Base-by-base conservation (phyloP, 2,797 vertebrate species). In the Dryobates pubescens region DNA sequence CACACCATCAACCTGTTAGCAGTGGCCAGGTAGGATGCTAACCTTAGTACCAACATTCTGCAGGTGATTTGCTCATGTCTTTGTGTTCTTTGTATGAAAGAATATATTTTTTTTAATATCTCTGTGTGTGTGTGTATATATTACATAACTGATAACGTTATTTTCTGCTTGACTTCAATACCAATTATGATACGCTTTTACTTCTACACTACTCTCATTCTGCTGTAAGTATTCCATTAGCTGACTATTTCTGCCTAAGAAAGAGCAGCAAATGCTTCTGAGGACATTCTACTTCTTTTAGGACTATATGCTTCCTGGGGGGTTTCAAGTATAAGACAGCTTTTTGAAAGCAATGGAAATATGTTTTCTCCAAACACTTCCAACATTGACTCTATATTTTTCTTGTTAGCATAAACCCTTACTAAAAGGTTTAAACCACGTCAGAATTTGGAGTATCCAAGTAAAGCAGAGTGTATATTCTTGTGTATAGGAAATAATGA, bases 161-260 rank as follows among this genome's bases (percentile, higher is more conserved):
- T 97, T 97, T 97, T 92, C 88, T 71, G 30, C 83, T 45, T 56
- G 72, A 89, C 32, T 58, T 82, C 45, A 53, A 68, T 89, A 77
- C 90, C 88, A 83, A 51, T 75, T 70, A 91, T 51, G 80, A 90
- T 76, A 65, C 57, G 88, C 77, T 90, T 90, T 91, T 95, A 92
- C 96, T 96, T 96, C 89, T 92, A 88, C 90, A 75, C 51, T 86
- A 88, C 90, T 96, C 93, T 94, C 97, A 96, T 92, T 64, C 81
- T 51, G 24, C 13, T 41, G 95, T 97, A 95, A 88, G 92, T 97
- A 97, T 90, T 95, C 76, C 96, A 96, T 97, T 96, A 97, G 89
- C 90, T 92, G 80, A 78, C 91, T 96, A 53, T 19, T 76, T 53
- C 47, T 72, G 18, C 36, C 45, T 47, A 47, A 45, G 32, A 29